These are phyloP conservation scores for Prenolepis imparis DNA, from an alignment of 2,888 invertebrate genomes.

Conservation along the genomic window DNA sequence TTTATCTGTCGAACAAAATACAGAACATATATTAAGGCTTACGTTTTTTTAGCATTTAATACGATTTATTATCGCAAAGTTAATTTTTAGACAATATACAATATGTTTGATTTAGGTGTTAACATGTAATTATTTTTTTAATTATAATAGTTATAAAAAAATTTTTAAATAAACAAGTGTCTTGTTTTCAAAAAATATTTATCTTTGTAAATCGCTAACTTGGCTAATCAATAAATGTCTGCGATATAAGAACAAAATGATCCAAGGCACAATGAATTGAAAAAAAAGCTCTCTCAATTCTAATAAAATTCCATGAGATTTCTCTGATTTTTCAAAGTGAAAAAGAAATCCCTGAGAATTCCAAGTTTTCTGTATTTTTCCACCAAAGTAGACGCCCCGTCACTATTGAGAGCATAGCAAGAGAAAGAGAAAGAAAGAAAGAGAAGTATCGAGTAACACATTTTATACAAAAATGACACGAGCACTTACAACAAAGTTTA, in stretches of 20 bases:
- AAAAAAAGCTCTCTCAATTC: background rate
- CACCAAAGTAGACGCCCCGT: background rate
- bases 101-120: too few species aligned
- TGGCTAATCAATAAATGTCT: background rate
- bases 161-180: background rate
- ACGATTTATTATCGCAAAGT: too few species aligned
- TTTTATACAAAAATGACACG: background rate
- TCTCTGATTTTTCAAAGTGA: background rate
- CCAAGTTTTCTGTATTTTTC: background rate
- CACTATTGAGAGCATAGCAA: background rate
- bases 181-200: background rate
- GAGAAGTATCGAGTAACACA: background rate
- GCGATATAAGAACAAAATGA: background rate
- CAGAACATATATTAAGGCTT: too few species aligned
- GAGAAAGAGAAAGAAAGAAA: background rate
- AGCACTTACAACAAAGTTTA: constrained; percentile 9
- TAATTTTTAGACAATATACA: too few species aligned
- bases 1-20: too few species aligned
- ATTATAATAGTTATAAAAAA: background rate
- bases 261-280: background rate
- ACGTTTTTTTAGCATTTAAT: too few species aligned
- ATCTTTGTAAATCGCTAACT: background rate
- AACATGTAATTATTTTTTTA: too few species aligned
- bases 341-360: background rate
- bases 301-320: background rate